Base-by-base conservation (phyloP, 1,140 invertebrate genomes). In the Plectrocnemia conspersa region DNA sequence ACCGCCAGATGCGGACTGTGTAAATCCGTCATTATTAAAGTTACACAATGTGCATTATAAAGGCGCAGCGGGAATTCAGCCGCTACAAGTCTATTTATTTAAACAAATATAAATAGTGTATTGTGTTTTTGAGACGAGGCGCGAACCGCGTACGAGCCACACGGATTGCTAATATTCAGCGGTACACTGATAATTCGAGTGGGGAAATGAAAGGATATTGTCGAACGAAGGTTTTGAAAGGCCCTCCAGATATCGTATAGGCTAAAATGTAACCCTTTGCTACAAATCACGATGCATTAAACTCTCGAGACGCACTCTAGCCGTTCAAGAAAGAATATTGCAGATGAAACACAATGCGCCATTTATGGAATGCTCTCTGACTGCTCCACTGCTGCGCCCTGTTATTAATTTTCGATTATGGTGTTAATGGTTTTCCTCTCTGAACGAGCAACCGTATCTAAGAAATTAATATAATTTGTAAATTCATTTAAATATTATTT, bases 241-340 rank as follows among this genome's bases (percentile, higher is more conserved):
- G 10, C 22, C 23, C 22, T 45, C 5, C n/a, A 11, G 42, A 18
- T 9, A n/a, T 24, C 40, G 19, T 18, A 50, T 13, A 16, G 33
- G 47, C 19, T 48, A 50, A 50, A 50, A 50, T 50, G 47, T 50
- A 50, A 50, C 47, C 47, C 47, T 50, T 50, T 50, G 32, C 32
- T 29, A 21, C 47, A 36, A 55, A 55, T 55, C 53, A 55, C 44
- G 44, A 47, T 45, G 42, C 53, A 55, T 55, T 55, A 55, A 55
- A 23, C 53, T 46, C 53, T 55, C 53, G 53, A 55, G 53, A 55
- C 53, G 44, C 44, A 46, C 53, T 46, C 32, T 48, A 25, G 25
- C 18, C 18, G 5, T 50, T 24, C 27, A 13, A 55, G 32, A 32
- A 48, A 38, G 47, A 50, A 50, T 50, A 50, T 50, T 50, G 47